Evolutionary conservation across 2,113 vertebrate species (phyloP).

Genomic region (Elephas maximus): DNA sequence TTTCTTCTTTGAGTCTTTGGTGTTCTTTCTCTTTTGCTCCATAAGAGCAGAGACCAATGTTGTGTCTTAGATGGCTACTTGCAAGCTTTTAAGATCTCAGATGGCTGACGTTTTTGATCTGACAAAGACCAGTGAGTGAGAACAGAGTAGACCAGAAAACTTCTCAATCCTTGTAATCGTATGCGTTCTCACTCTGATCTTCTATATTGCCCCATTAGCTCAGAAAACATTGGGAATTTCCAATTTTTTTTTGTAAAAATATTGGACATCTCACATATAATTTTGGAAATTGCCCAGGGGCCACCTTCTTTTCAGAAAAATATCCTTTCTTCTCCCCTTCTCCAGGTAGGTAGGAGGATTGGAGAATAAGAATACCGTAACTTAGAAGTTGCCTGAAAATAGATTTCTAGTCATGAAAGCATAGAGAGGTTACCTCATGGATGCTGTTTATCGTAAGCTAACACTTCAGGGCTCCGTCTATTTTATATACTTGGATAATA

Average conservation of each 20-base stretch:
- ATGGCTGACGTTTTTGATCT: not conserved
- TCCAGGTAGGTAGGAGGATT: not conserved
- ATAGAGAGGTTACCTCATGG: not conserved
- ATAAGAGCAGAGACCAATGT: not conserved
- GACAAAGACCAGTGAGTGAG: not conserved
- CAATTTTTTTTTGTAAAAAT: not conserved
- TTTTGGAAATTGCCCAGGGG: not conserved
- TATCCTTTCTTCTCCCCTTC: not conserved
- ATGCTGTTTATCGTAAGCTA: not conserved
- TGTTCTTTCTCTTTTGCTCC: too few relatives aligned
- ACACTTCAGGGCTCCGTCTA: not conserved
- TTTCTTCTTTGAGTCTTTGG: not conserved
- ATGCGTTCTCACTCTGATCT: not conserved
- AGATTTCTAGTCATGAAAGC: not conserved
- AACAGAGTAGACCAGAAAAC: not conserved
- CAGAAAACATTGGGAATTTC: not conserved
- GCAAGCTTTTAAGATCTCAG: too few relatives aligned
- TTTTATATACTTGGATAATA: not conserved
- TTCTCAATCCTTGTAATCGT: not conserved
- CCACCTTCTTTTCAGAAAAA: not conserved
- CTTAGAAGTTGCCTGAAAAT: not conserved
- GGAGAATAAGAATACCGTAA: not conserved
- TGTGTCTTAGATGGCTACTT: too few relatives aligned
- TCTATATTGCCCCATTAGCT: not conserved
- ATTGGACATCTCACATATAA: not conserved